Evolutionary conservation across 1,140 invertebrate species (phyloP).

Genomic region (Drosophila leontia): DNA sequence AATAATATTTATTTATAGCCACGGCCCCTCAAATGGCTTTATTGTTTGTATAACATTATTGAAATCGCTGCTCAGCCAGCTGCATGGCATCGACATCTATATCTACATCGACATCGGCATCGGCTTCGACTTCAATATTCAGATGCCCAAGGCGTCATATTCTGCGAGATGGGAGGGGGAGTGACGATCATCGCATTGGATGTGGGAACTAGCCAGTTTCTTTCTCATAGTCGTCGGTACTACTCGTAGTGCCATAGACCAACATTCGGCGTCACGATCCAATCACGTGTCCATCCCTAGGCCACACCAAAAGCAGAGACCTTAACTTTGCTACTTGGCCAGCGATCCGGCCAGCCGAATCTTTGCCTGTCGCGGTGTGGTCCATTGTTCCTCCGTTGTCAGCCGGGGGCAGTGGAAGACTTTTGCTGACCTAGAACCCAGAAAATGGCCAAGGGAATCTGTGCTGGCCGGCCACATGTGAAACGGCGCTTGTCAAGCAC

Average conservation of each 20-base stretch:
- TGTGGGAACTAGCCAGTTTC: conserved; percentile 14
- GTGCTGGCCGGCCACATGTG: conserved; percentile 14
- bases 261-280: conserved; percentile 5
- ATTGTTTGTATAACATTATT: conserved; percentile 70
- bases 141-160: conserved; percentile 56
- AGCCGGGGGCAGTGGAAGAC: conserved; percentile 13
- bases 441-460: conserved; percentile 23
- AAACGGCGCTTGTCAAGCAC: conserved; percentile 26
- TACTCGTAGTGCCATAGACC: conserved; percentile 7
- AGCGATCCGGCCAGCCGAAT: conserved; percentile 9
- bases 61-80: conserved; percentile 53
- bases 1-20: conserved; percentile 75
- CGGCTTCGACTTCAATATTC: conserved; percentile 14
- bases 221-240: neutral
- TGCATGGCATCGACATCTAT: conserved; percentile 33
- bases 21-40: conserved; percentile 72
- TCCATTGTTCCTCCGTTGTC: conserved; percentile 40
- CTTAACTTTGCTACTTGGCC: conserved; percentile 29
- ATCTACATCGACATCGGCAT: conserved; percentile 2
- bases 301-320: conserved; percentile 24
- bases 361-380: conserved; percentile 41
- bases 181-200: conserved; percentile 7
- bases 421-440: conserved; percentile 55
- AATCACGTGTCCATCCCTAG: conserved; percentile 32
- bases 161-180: conserved; percentile 36